These are phyloP conservation scores for Carapus acus DNA, from an alignment of 2,797 vertebrate species.

Conservation along the genomic window DNA sequence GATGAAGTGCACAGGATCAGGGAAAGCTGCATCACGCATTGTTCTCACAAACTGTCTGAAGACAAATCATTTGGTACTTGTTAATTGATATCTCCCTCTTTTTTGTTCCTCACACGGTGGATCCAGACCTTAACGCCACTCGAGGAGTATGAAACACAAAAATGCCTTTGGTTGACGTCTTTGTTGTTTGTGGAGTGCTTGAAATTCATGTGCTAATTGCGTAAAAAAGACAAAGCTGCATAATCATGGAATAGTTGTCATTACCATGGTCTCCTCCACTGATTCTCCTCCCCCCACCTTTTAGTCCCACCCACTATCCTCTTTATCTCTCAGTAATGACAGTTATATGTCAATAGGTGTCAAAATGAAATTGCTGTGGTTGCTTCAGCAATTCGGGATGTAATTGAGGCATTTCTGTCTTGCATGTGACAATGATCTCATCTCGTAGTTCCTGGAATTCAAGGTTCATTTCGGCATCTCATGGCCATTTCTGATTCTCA, in stretches of 20 bases:
- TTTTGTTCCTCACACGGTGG: slow-evolving; percentile 39
- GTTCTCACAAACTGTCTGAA: slow-evolving; percentile 65
- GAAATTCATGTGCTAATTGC: no score
- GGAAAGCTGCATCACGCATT: slow-evolving; percentile 57
- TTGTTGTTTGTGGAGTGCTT: no score
- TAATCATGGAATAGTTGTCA: no score
- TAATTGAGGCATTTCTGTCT: slow-evolving; percentile 47
- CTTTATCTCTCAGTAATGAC: slow-evolving; percentile 8
- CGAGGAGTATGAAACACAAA: no score
- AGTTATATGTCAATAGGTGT: slow-evolving; percentile 23
- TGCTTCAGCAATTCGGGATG: slow-evolving; percentile 52
- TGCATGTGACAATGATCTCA: slow-evolving; percentile 26
- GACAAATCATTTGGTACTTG: slow-evolving; percentile 68
- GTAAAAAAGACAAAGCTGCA: no score
- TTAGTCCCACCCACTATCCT: not conserved
- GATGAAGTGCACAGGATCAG: slow-evolving; percentile 47
- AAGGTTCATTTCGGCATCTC: slow-evolving; percentile 40
- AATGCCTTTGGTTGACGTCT: no score
- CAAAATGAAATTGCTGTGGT: slow-evolving; percentile 24
- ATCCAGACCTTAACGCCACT: no score
- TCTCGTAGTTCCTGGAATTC: slow-evolving; percentile 41
- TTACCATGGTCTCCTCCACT: slow-evolving; percentile 2
- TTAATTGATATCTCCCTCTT: slow-evolving; percentile 69
- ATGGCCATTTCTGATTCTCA: slow-evolving; percentile 51
- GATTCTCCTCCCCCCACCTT: slow-evolving; percentile 1